A percentile compares a stretch with the other conserved stretches of the same genome.
These are phyloP conservation scores for Oscheius sp. DNA, from an alignment of 2,888 invertebrate species.

Conservation along the genomic window DNA sequence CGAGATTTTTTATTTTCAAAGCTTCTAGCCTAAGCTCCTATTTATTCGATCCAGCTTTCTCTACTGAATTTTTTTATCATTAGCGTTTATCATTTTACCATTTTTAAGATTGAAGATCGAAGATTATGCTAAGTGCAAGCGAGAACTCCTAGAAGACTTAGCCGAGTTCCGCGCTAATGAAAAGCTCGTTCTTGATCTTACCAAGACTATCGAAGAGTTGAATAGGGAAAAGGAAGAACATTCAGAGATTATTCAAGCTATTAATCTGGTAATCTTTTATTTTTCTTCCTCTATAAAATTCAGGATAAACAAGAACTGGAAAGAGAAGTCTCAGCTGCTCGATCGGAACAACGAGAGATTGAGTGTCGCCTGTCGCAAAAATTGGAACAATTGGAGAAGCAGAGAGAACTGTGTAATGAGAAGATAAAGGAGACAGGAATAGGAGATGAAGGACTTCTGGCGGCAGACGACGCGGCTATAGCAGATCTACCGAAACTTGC, in stretches of 20 bases:
- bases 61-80: too few species aligned
- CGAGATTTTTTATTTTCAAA: too few species aligned
- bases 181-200: conserved; percentile 46
- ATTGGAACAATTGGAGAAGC: conserved; percentile 43
- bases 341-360: conserved; percentile 51
- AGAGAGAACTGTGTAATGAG: conserved; percentile 61
- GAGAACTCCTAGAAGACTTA: conserved; percentile 55
- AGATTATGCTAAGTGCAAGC: conserved; percentile 39
- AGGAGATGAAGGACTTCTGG: conserved; percentile 43
- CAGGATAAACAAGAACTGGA: conserved; percentile 64
- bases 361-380: conserved; percentile 50
- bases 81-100: neutral
- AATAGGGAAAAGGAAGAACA: conserved; percentile 65
- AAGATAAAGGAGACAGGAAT: conserved; percentile 57
- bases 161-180: conserved; percentile 46
- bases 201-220: conserved; percentile 61
- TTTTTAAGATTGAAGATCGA: conserved; percentile 48
- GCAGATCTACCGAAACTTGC: conserved; percentile 36
- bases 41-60: too few species aligned
- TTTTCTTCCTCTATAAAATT: too few species aligned
- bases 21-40: too few species aligned
- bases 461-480: conserved; percentile 50
- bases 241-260: conserved; percentile 64
- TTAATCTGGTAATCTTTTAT: conserved; percentile 61
- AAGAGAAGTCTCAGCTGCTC: conserved; percentile 49